Evolutionary conservation across 2,888 invertebrate species (phyloP).

Genomic region (Polydrusus tereticollis): DNA sequence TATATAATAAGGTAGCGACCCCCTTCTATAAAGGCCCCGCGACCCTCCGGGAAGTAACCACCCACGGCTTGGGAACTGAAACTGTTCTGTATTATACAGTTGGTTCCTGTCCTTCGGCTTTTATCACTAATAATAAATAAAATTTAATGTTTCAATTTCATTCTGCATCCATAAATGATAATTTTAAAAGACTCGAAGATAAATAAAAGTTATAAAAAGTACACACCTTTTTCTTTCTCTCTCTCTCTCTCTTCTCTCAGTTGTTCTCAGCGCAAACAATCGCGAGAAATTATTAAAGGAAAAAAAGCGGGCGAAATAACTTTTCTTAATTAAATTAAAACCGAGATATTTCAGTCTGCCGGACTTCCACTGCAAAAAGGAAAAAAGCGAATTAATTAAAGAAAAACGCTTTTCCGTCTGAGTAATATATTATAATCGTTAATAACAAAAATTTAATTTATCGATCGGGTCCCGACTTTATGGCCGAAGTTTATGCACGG

Average conservation of each 20-base stretch:
- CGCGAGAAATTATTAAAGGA: slow-evolving; percentile 45
- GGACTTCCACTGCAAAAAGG: slow-evolving; percentile 41
- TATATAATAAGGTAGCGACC: too few relatives aligned
- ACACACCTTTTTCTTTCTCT: slow-evolving; percentile 48
- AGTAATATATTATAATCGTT: slow-evolving; percentile 66
- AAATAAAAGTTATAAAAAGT: slow-evolving; percentile 50
- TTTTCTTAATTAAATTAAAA: slow-evolving; percentile 65
- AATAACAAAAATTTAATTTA: slow-evolving; percentile 67
- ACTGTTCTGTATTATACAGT: too few relatives aligned
- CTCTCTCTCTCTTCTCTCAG: not conserved
- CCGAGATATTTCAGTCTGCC: slow-evolving; percentile 56
- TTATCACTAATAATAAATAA: too few relatives aligned
- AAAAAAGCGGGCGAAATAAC: slow-evolving; percentile 56
- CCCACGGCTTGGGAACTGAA: too few relatives aligned
- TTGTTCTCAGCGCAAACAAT: slow-evolving; percentile 42
- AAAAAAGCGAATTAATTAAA: slow-evolving; percentile 62
- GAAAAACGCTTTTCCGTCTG: slow-evolving; percentile 61
- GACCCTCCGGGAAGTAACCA: too few relatives aligned
- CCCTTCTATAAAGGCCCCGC: too few relatives aligned
- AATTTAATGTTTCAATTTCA: too few relatives aligned
- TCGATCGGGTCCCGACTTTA: slow-evolving; percentile 60
- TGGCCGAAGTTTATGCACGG: slow-evolving; percentile 51
- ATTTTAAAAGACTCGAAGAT: slow-evolving; percentile 16
- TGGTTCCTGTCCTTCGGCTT: too few relatives aligned
- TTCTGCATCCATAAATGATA: not conserved